Evolutionary conservation across 2,797 vertebrate genomes (phyloP), one percentile per base, ranked within the genome.

Genomic region (Enteromius treurensis): DNA sequence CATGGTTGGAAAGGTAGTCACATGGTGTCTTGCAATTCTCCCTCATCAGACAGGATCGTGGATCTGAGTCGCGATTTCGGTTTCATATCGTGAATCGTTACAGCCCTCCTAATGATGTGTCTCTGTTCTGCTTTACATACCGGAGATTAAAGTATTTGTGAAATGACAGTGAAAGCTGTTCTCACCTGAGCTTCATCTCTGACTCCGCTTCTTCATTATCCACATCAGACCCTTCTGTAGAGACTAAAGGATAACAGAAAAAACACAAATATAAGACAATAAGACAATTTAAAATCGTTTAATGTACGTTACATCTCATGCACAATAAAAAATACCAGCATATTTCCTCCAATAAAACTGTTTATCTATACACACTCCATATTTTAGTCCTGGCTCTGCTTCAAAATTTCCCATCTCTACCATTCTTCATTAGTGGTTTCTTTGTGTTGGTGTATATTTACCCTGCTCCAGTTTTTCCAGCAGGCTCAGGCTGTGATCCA

Each of bases 401-500:
- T 58, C 55, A 58, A 23, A 23, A 1, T 58, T 58, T 58, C 55
- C 55, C n/a, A n/a, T 40, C 26, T n/a, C 65, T 11, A 3, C 32
- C 34, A 40, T 34, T 62, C 26, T 29, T 29, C 14, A 15, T 29
- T 29, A 29, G 23, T 71, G 47, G 14, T 79, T n/a, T 75, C 40
- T 17, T 34, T 78, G 37, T 60, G 34, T 91, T 96, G 51, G 71
- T 81, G 64, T 81, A 10, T n/a, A 9, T 34, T 85, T 77, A 85
- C 88, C 83, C 70, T 85, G 87, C 47, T 98, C 96, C 81, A 99
- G 86, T 21, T 90, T 93, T 89, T 96, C 95, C 84, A 98, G 93
- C 77, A 98, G 88, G 4, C 89, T 90, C 1, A 97, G 91, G 34
- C 96, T 97, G 84, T 93, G 96, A 80, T 95, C 95, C 90, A 99